Evolutionary conservation across 2,113 vertebrate species (phyloP).

Genomic region (Rhabdomys dilectus): DNA sequence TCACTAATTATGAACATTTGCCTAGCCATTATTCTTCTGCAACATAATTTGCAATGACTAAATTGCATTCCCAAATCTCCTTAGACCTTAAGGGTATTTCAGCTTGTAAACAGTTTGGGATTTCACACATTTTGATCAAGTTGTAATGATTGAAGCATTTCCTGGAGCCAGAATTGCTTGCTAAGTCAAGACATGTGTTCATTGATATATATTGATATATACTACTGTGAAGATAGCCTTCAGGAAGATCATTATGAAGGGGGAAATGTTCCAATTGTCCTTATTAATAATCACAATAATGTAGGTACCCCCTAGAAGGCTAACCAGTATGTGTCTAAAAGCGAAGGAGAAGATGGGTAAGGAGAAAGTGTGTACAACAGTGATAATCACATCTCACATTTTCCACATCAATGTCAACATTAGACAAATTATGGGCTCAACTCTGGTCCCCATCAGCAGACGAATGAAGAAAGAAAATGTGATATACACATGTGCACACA

Average conservation of each 20-base stretch:
- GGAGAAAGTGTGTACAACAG: background rate
- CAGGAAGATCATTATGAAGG: background rate
- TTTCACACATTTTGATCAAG: background rate
- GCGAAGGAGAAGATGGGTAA: background rate
- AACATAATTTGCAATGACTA: constrained; percentile 24
- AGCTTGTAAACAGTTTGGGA: background rate
- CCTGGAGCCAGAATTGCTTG: constrained; percentile 3
- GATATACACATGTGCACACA: too few relatives aligned
- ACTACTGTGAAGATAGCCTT: background rate
- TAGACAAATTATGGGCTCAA: background rate
- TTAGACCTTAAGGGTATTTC: background rate
- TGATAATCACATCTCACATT: background rate
- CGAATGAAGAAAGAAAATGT: background rate
- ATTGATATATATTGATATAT: too few relatives aligned
- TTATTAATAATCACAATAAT: background rate
- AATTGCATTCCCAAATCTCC: background rate
- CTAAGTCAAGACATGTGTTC: background rate
- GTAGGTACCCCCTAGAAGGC: background rate
- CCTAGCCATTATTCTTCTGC: constrained; percentile 10
- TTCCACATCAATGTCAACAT: background rate
- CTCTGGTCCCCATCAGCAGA: background rate
- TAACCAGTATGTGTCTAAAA: background rate
- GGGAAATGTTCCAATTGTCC: background rate
- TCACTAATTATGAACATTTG: constrained; percentile 17
- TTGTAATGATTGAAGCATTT: constrained; percentile 29